These are phyloP conservation scores for Cheilosia vulpina DNA, from an alignment of 2,888 invertebrate genomes.

Conservation along the genomic window DNA sequence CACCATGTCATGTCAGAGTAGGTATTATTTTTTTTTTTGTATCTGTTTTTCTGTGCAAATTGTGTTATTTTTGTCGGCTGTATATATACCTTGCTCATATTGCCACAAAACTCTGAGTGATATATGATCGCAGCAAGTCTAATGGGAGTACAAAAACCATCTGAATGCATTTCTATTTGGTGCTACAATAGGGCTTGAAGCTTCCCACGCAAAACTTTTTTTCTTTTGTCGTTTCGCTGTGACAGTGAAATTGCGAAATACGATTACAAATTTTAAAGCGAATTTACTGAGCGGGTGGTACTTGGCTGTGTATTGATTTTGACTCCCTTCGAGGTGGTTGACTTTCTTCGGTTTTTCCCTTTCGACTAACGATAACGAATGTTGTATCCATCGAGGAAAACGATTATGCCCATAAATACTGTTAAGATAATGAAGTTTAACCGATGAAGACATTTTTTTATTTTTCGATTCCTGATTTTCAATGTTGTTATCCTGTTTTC, in stretches of 20 bases:
- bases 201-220: slow-evolving; percentile 48
- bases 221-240: slow-evolving; percentile 8
- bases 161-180: not conserved
- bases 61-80: slow-evolving; percentile 32
- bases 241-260: slow-evolving; percentile 29
- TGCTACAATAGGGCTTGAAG: slow-evolving; percentile 25
- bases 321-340: slow-evolving; percentile 1
- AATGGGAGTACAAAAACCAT: slow-evolving; percentile 23
- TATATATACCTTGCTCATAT: not conserved
- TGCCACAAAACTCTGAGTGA: slow-evolving; percentile 29
- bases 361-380: not conserved
- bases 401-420: slow-evolving; percentile 27
- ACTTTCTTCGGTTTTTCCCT: not conserved
- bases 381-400: slow-evolving; percentile 6
- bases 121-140: slow-evolving; percentile 48
- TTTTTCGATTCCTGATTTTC: slow-evolving; percentile 35
- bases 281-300: not conserved
- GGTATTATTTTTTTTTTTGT: not conserved
- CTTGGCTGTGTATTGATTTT: not conserved
- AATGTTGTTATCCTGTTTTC: slow-evolving; percentile 32
- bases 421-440: slow-evolving; percentile 14
- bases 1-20: slow-evolving; percentile 29
- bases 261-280: not conserved
- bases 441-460: slow-evolving; percentile 19
- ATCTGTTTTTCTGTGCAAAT: slow-evolving; percentile 4